These are phyloP conservation scores for Seira musarum DNA, from an alignment of 2,888 invertebrate species.

Conservation along the genomic window DNA sequence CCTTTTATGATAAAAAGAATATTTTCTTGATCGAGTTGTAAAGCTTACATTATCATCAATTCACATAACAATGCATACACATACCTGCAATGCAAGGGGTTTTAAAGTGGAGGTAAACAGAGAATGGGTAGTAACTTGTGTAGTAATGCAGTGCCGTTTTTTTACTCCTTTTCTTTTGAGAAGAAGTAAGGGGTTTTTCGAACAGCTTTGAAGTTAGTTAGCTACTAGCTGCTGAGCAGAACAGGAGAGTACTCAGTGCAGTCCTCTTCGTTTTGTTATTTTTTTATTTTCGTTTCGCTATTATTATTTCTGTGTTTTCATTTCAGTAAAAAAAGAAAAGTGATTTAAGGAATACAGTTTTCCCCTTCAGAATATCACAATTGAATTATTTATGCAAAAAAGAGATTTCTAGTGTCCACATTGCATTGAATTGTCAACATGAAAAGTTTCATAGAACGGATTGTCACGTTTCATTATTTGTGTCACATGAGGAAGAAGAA, in stretches of 20 bases:
- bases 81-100: not conserved
- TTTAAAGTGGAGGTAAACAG: not conserved
- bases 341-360: not conserved
- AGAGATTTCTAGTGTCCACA: not conserved
- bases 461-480: not conserved
- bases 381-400: too few species aligned
- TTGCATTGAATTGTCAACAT: not conserved
- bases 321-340: constrained; percentile 4
- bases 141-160: constrained; percentile 10
- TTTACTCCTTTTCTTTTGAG: not conserved
- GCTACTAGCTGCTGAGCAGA: constrained; percentile 61
- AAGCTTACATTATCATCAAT: not conserved
- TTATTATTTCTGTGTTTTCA: too few species aligned
- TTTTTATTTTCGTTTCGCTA: constrained; percentile 14
- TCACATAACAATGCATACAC: too few species aligned
- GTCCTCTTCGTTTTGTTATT: constrained; percentile 58
- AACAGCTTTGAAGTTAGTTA: constrained; percentile 54
- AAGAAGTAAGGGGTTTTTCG: constrained; percentile 47
- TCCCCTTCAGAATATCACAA: not conserved
- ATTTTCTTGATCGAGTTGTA: not conserved
- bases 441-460: not conserved
- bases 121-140: not conserved
- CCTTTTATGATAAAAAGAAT: constrained; percentile 49
- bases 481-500: not conserved
- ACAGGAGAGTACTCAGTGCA: constrained; percentile 60